phyloP scores from a whole-genome alignment of 2,797 vertebrate species.

The Sandelia bainsii region DNA sequence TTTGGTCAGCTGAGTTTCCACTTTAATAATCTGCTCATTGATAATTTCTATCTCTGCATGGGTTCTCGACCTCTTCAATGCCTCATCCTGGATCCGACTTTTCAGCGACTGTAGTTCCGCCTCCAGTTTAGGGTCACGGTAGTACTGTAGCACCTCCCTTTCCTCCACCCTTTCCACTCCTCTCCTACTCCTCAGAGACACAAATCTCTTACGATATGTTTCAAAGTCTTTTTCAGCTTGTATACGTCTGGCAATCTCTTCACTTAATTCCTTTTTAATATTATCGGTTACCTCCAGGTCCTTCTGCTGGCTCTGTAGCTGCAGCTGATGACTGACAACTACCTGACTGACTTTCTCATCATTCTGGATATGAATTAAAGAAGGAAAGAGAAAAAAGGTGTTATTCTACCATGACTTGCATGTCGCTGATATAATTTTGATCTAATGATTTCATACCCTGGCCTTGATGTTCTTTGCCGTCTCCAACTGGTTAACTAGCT shows the following conservation, averaged over 20 bases:
- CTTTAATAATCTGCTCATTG: constrained; percentile 80
- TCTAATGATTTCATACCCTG: constrained; percentile 80
- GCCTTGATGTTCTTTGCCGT: constrained; percentile 87
- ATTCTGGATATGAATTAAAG: constrained; percentile 82
- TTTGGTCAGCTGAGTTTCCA: constrained; percentile 82
- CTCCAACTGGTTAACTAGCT: constrained; percentile 87
- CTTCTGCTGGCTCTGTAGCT: constrained; percentile 77
- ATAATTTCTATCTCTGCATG: constrained; percentile 83
- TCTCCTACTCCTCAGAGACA: constrained; percentile 89
- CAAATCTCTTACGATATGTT: constrained; percentile 83
- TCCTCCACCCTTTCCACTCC: constrained; percentile 94
- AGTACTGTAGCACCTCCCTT: constrained; percentile 93
- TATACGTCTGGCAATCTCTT: constrained; percentile 85
- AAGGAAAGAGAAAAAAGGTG: neutral
- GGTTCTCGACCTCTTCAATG: constrained; percentile 77
- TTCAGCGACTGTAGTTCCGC: constrained; percentile 77
- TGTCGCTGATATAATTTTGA: neutral
- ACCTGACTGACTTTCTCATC: constrained; percentile 86
- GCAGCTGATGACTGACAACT: constrained; percentile 75
- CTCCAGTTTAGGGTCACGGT: constrained; percentile 91
- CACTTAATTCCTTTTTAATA: constrained; percentile 86
- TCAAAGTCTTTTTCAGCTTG: constrained; percentile 86
- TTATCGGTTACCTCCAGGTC: constrained; percentile 75
- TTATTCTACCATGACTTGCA: neutral
- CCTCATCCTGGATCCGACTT: constrained; percentile 84